Evolutionary conservation across 2,113 vertebrate species (phyloP).

Genomic region (Entelurus aequoreus): DNA sequence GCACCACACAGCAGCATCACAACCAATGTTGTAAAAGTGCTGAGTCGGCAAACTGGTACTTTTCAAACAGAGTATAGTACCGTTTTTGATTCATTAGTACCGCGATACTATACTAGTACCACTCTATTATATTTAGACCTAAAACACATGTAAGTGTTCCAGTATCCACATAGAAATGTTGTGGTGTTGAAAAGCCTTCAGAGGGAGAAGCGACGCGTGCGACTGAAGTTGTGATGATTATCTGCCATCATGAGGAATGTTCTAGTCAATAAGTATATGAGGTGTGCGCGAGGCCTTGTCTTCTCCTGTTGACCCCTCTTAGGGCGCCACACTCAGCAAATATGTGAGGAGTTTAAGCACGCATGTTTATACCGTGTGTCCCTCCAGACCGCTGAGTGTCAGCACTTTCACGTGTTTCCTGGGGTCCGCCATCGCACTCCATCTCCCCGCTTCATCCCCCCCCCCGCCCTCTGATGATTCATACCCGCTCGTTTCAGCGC

Average conservation of each 20-base stretch:
- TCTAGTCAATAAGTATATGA: slow-evolving; percentile 44
- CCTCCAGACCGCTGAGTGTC: slow-evolving; percentile 8
- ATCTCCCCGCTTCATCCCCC: slow-evolving; percentile 32
- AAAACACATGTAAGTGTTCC: no score
- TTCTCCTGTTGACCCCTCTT: neutral
- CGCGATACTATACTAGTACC: no score
- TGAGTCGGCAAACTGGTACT: no score
- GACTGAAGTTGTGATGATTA: no score
- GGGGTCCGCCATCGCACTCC: slow-evolving; percentile 15
- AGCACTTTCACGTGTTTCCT: slow-evolving; percentile 48
- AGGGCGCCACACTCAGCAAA: neutral
- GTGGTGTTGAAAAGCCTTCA: no score
- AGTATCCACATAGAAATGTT: no score
- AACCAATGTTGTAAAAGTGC: no score
- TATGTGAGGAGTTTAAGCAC: neutral
- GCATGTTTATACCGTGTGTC: neutral
- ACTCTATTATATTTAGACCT: no score
- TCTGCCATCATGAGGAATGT: neutral
- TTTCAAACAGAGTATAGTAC: no score
- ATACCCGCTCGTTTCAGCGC: slow-evolving; percentile 50
- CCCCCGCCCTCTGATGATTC: slow-evolving; percentile 44
- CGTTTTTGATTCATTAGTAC: no score
- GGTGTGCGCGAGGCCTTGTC: neutral
- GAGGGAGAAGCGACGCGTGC: no score
- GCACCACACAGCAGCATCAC: no score